Evolutionary conservation across 1,140 invertebrate species (phyloP).

Genomic region (Drosophila teissieri): DNA sequence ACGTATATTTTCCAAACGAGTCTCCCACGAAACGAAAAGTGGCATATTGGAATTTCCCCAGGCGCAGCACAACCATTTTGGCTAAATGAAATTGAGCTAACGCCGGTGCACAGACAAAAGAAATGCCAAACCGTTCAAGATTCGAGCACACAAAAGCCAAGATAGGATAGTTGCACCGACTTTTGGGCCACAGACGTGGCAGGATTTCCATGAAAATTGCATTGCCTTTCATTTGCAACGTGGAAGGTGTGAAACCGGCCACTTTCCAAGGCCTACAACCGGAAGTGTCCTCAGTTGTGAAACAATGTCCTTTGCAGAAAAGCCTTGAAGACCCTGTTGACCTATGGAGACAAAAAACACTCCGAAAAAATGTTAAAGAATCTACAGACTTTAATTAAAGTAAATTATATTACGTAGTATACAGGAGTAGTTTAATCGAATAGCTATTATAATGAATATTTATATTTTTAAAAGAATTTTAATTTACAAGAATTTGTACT

Average conservation of each 20-base stretch:
- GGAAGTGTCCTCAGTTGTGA: slow-evolving; percentile 30
- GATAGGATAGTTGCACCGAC: slow-evolving; percentile 14
- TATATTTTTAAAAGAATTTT: neutral
- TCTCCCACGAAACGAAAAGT: neutral
- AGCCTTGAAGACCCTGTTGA: neutral
- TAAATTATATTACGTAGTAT: too few species aligned
- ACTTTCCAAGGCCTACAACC: slow-evolving; percentile 32
- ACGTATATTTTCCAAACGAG: neutral
- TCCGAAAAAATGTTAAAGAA: too few species aligned
- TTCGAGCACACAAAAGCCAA: slow-evolving; percentile 15
- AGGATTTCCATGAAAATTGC: slow-evolving; percentile 34
- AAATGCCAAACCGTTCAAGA: slow-evolving; percentile 25
- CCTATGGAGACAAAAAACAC: neutral
- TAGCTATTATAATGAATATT: too few species aligned
- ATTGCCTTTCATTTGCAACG: neutral
- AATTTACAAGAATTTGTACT: neutral
- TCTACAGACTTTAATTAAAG: neutral
- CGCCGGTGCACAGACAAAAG: slow-evolving; percentile 16
- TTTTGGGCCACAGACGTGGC: slow-evolving; percentile 5
- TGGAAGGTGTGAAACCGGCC: neutral
- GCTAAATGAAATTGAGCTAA: slow-evolving; percentile 16
- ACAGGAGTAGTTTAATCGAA: too few species aligned
- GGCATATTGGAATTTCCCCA: slow-evolving; percentile 26
- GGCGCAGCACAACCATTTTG: slow-evolving; percentile 12
- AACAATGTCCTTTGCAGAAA: slow-evolving; percentile 26